These are phyloP conservation scores for Diarsia mendica DNA, from an alignment of 2,888 invertebrate genomes.

Conservation along the genomic window DNA sequence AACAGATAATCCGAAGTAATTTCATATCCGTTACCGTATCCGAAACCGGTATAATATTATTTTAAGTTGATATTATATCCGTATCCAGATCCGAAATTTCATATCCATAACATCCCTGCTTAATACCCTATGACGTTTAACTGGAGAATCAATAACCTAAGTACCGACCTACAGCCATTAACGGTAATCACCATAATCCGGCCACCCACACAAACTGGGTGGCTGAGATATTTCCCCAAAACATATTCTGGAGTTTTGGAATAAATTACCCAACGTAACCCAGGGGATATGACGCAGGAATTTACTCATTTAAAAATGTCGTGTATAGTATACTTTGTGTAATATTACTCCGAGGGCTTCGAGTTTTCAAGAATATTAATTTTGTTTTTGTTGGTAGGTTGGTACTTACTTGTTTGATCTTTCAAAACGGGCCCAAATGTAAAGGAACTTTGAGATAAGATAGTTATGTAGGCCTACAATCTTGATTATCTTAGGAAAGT, in stretches of 20 bases:
- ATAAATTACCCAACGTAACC: conserved; percentile 58
- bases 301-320: conserved; percentile 51
- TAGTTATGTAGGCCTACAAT: conserved; percentile 32
- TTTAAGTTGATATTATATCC: too few species aligned
- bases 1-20: too few species aligned
- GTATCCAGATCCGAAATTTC: too few species aligned
- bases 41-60: too few species aligned
- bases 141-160: conserved; percentile 56
- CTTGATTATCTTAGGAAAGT: conserved; percentile 31
- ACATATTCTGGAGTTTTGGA: conserved; percentile 58
- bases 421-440: conserved; percentile 20
- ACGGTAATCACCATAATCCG: conserved; percentile 56
- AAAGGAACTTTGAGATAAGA: conserved; percentile 42
- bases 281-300: conserved; percentile 46
- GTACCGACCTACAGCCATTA: conserved; percentile 49
- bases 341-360: conserved; percentile 7
- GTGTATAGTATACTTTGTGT: conserved; percentile 21
- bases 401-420: conserved; percentile 25
- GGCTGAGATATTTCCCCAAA: conserved; percentile 45
- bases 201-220: conserved; percentile 26
- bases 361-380: conserved; percentile 2
- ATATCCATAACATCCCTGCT: too few species aligned
- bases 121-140: conserved; percentile 33
- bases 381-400: conserved; percentile 6
- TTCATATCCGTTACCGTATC: too few species aligned